phyloP scores from a whole-genome alignment of 2,113 vertebrate species.

The Pedionomus torquatus region DNA sequence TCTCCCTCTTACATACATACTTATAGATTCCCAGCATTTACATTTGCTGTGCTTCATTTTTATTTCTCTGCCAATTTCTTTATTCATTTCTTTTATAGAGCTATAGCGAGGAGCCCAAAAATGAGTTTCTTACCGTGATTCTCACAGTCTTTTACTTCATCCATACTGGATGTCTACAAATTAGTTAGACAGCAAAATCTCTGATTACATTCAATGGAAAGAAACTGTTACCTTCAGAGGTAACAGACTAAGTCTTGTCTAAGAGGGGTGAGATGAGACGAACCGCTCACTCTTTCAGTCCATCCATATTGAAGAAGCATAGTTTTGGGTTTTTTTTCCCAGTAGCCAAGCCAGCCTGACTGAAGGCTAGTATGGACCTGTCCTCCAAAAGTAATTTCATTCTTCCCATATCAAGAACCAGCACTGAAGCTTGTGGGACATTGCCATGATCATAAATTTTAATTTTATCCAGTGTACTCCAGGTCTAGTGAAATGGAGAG shows the following conservation, averaged over 20 bases:
- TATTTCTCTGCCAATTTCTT: neutral
- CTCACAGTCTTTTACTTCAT: neutral
- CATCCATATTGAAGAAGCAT: neutral
- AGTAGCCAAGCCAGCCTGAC: neutral
- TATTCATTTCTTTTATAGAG: neutral
- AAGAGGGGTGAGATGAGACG: neutral
- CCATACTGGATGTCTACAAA: neutral
- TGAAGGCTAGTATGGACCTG: neutral
- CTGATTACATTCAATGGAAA: neutral
- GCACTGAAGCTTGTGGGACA: neutral
- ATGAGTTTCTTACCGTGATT: neutral
- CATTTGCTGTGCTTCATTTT: neutral
- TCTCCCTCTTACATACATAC: neutral
- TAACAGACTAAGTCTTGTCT: neutral
- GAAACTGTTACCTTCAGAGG: neutral
- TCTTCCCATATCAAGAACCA: neutral
- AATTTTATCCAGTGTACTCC: neutral
- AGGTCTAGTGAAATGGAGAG: neutral
- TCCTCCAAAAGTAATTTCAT: neutral
- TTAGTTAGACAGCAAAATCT: neutral
- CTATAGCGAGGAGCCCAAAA: neutral
- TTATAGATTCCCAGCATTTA: neutral
- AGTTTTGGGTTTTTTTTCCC: neutral
- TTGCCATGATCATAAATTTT: neutral
- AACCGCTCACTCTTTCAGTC: neutral